Base-by-base conservation (phyloP, 2,797 vertebrate species). In the Myoxocephalus aenaeus region DNA sequence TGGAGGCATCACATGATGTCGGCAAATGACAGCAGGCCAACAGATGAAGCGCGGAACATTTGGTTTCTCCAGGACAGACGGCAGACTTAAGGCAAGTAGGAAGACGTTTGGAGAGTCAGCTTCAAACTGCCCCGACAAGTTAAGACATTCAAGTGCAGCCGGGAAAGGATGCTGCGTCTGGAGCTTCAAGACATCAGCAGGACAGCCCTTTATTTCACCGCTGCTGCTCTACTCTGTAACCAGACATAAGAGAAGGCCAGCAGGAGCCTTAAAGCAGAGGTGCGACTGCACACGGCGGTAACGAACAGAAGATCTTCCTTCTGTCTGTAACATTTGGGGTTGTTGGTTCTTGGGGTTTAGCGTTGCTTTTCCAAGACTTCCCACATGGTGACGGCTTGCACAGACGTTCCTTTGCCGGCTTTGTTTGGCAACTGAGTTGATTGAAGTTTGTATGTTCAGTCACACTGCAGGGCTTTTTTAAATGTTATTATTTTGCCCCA, bases 1-100 rank as follows among this genome's bases (percentile, higher is more conserved):
- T 92, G 93, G 92, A 86, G 80, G 75, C 70, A 57, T 32, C 40
- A 42, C 44, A 71, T 1, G 86, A 62, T 79, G 78, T 46, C 25
- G 22, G 32, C 5, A 53, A 42, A 48, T 14, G 22, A 20, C 38
- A 63, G 10, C 46, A 56, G 53, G 53, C 29, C 36, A 11, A 40
- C 22, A 22, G 17, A 65, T n/a, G 2, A 48, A 22, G 1, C 29
- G 50, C 4, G 13, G 12, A 61, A 57, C 61, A 59, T 65, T 36
- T 20, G 20, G 25, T 56, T 65, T 46, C 53, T 56, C 66, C 3
- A 4, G 15, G 13, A 27, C 22, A 36, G 32, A 79, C 40, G 1
- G 29, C 29, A 20, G 15, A 42, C 11, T 20, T 20, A 12, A 25
- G 27, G 62, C 2, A 5, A 40, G 17, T 65, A 27, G n/a, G 2